phyloP scores from a whole-genome alignment of 2,113 vertebrate species.

The Delphinapterus leucas region DNA sequence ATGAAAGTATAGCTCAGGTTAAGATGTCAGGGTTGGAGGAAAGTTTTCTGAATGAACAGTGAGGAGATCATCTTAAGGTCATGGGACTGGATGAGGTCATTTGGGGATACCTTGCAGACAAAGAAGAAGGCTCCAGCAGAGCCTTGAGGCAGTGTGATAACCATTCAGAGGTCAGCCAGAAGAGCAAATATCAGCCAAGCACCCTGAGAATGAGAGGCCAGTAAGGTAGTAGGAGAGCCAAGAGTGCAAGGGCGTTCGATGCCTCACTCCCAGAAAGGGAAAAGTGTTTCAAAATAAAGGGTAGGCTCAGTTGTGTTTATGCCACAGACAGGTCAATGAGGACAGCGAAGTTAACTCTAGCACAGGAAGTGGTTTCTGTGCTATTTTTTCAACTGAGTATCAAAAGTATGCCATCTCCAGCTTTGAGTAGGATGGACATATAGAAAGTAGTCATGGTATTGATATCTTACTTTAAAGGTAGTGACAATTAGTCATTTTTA shows the following conservation, averaged over 20 bases:
- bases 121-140: not conserved
- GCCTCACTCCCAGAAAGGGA: not conserved
- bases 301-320: not conserved
- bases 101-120: not conserved
- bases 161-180: not conserved
- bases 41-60: not conserved
- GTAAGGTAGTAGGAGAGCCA: not conserved
- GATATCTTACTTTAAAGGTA: not conserved
- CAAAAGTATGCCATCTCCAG: not conserved
- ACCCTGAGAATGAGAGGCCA: not conserved
- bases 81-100: not conserved
- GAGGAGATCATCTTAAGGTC: not conserved
- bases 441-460: not conserved
- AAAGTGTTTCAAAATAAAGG: not conserved
- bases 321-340: not conserved
- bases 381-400: not conserved
- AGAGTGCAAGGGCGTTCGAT: not conserved
- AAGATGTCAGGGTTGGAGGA: not conserved
- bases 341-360: not conserved
- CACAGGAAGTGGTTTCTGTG: not conserved
- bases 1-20: not conserved
- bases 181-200: not conserved
- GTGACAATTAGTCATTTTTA: not conserved
- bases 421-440: not conserved
- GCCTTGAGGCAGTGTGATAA: rapidly evolving